Evolutionary conservation across 2,888 invertebrate genomes (phyloP).

Genomic region (Pecten maximus): DNA sequence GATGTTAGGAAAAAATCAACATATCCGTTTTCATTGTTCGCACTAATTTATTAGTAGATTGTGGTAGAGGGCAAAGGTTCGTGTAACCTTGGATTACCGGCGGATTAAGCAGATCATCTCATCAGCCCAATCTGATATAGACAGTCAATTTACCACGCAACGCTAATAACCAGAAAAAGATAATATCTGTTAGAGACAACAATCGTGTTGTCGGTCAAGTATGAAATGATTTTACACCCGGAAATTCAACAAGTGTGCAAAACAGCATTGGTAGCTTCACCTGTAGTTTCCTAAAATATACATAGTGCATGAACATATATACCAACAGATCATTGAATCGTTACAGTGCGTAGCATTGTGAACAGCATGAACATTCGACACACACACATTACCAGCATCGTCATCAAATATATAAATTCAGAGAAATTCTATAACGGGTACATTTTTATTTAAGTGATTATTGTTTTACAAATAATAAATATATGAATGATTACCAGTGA

Average conservation of each 20-base stretch:
- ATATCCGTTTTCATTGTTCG: constrained; percentile 1
- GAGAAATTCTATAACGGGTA: background rate
- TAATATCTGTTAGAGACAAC: background rate
- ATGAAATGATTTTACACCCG: background rate
- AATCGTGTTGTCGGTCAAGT: background rate
- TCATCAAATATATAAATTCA: background rate
- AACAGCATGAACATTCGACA: background rate
- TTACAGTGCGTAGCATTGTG: too few species aligned
- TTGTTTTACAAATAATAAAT: background rate
- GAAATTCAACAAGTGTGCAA: background rate
- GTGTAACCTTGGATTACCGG: background rate
- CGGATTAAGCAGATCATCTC: background rate
- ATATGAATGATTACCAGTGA: background rate
- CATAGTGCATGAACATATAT: background rate
- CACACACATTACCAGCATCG: background rate
- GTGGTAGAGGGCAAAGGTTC: background rate
- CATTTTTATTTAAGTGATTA: background rate
- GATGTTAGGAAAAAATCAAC: background rate
- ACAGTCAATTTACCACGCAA: background rate
- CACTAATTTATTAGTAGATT: background rate
- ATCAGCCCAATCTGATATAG: background rate
- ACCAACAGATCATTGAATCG: too few species aligned
- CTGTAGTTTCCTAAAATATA: background rate
- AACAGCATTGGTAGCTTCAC: background rate
- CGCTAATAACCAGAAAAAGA: background rate